phyloP scores from a whole-genome alignment of 2,113 vertebrate genomes.

The Copsychus sechellarum region DNA sequence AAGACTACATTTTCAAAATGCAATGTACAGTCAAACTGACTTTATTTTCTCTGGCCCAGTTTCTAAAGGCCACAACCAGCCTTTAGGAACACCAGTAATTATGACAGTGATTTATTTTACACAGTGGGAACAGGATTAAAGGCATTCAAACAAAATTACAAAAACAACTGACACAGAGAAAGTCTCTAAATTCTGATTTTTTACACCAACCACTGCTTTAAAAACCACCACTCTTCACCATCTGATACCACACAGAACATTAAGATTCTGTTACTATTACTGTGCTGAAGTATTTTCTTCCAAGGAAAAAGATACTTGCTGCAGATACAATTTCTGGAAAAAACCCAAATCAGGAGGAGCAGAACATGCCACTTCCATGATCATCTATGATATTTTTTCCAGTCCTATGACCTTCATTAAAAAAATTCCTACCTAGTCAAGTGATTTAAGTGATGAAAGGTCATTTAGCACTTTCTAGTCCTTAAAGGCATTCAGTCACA shows the following conservation, averaged over 20 bases:
- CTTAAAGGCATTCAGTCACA: slow-evolving; percentile 31
- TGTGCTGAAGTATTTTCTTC: neutral
- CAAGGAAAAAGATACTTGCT: neutral
- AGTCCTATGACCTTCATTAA: slow-evolving; percentile 51
- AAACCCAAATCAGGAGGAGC: neutral
- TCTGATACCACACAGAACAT: neutral
- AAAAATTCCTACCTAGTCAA: slow-evolving; percentile 21
- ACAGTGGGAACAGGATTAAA: slow-evolving; percentile 13
- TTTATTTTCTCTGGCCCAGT: neutral
- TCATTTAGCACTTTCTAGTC: slow-evolving; percentile 29
- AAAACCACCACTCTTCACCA: neutral
- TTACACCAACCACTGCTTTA: neutral
- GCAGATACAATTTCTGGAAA: neutral
- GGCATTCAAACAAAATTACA: neutral
- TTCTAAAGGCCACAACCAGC: neutral
- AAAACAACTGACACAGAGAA: neutral
- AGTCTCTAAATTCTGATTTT: neutral
- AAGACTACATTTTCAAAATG: neutral
- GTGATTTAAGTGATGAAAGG: slow-evolving; percentile 53
- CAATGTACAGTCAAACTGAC: neutral
- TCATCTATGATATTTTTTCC: slow-evolving; percentile 18
- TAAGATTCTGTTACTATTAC: neutral
- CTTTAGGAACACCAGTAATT: slow-evolving; percentile 10
- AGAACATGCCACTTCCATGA: neutral
- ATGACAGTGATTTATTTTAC: slow-evolving; percentile 12